A percentile compares a stretch with the other conserved stretches of the same genome.
phyloP scores from a whole-genome alignment of 2,888 invertebrate species.

The Parthenolecanium corni region DNA sequence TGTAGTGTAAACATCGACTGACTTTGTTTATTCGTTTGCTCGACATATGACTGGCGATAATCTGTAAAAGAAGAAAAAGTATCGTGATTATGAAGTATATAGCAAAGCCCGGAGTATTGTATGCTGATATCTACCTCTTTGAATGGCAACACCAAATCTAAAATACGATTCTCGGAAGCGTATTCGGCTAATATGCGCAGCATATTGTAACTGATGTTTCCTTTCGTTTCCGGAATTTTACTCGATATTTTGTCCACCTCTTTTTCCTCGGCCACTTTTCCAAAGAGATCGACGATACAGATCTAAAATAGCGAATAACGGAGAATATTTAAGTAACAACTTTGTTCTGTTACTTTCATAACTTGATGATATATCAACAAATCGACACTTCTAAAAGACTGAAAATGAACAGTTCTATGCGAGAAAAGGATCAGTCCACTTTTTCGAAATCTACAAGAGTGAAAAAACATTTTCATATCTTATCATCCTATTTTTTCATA shows the following conservation, averaged over 20 bases:
- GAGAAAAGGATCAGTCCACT: no score
- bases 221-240: conserved; percentile 70
- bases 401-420: no score
- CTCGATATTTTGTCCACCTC: conserved; percentile 71
- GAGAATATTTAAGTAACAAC: no score
- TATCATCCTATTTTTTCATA: no score
- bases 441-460: no score
- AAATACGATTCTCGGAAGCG: conserved; percentile 61
- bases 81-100: neutral
- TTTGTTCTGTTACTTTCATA: no score
- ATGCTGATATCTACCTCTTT: conserved; percentile 49
- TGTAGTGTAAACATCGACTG: conserved; percentile 63
- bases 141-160: conserved; percentile 67
- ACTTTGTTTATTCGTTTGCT: conserved; percentile 68
- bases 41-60: conserved; percentile 60
- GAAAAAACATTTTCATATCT: no score
- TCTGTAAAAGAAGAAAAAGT: conserved; percentile 36
- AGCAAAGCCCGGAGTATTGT: neutral
- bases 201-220: conserved; percentile 75
- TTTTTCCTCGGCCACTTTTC: conserved; percentile 78
- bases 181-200: conserved; percentile 68
- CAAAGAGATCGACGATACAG: conserved; percentile 80
- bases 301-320: no score
- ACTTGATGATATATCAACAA: no score
- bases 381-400: no score